Percentiles rank a stretch among this genome's conserved stretches.
Evolutionary conservation across 2,113 vertebrate genomes (phyloP).

Genomic region (Spea bombifrons): DNA sequence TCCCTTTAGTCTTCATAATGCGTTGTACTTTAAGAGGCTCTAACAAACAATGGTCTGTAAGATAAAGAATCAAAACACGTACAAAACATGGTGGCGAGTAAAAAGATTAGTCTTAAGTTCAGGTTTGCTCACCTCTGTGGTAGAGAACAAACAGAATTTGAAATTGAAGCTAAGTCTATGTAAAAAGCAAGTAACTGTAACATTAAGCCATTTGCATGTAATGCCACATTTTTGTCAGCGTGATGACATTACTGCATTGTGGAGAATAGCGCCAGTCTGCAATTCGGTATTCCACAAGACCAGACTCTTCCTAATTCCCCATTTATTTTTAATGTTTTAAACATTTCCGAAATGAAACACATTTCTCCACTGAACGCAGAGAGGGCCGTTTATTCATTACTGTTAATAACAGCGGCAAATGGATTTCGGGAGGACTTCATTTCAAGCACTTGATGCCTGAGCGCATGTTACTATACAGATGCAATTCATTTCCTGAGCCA

Average conservation of each 20-base stretch:
- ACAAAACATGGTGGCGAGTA: too few relatives aligned
- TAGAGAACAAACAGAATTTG: too few relatives aligned
- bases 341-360: constrained; percentile 16
- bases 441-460: constrained; percentile 6
- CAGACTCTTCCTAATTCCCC: constrained; percentile 19
- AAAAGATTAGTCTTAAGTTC: too few relatives aligned
- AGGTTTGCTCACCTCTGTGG: too few relatives aligned
- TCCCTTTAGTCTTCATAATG: too few relatives aligned
- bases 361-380: constrained; percentile 24
- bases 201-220: neutral
- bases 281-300: constrained; percentile 18
- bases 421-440: constrained; percentile 13
- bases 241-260: neutral
- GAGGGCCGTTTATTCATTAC: constrained; percentile 21
- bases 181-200: too few relatives aligned
- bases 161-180: too few relatives aligned
- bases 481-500: constrained; percentile 6
- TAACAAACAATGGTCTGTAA: too few relatives aligned
- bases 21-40: too few relatives aligned
- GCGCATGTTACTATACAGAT: constrained; percentile 3
- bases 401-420: constrained; percentile 20
- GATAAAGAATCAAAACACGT: too few relatives aligned
- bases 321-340: constrained; percentile 23
- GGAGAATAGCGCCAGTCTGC: constrained; percentile 5
- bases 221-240: neutral